These are phyloP conservation scores for Andricus quercusramuli DNA, from an alignment of 2,888 invertebrate genomes.

Conservation along the genomic window DNA sequence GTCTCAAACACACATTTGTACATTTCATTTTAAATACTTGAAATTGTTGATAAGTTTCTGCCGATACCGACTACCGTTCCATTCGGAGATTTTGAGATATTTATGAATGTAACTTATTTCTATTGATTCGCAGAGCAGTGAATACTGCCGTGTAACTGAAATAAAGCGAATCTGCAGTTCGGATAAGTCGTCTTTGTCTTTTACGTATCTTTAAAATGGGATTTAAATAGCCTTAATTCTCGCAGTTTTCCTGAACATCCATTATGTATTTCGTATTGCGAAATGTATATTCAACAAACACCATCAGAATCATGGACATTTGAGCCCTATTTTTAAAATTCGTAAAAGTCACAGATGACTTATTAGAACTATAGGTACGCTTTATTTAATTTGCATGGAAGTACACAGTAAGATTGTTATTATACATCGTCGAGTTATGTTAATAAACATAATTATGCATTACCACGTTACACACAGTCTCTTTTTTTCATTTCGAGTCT, in stretches of 20 bases:
- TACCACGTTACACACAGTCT: conserved; percentile 14
- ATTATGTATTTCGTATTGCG: too few species aligned
- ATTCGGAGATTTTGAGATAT: conserved; percentile 16
- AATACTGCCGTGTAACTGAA: background rate
- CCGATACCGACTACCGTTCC: conserved; percentile 6
- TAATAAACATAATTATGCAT: conserved; percentile 25
- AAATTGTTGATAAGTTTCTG: conserved; percentile 1
- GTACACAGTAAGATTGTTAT: conserved; percentile 11
- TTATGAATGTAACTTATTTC: conserved; percentile 40
- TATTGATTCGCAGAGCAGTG: conserved; percentile 12
- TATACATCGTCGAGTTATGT: conserved; percentile 28
- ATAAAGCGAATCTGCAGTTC: too few species aligned
- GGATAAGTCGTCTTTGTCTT: too few species aligned
- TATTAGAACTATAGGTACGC: too few species aligned
- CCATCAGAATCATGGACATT: too few species aligned
- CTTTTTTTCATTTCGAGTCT: background rate
- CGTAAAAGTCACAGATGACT: too few species aligned
- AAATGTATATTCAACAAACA: too few species aligned
- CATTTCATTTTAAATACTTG: conserved; percentile 10
- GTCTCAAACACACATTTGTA: conserved; percentile 6
- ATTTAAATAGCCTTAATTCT: too few species aligned
- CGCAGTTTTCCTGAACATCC: too few species aligned
- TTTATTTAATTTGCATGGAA: too few species aligned
- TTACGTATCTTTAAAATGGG: too few species aligned
- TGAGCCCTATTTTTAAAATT: too few species aligned